Evolutionary conservation across 2,113 vertebrate genomes (phyloP).

Genomic region (Lipophrys pholis): DNA sequence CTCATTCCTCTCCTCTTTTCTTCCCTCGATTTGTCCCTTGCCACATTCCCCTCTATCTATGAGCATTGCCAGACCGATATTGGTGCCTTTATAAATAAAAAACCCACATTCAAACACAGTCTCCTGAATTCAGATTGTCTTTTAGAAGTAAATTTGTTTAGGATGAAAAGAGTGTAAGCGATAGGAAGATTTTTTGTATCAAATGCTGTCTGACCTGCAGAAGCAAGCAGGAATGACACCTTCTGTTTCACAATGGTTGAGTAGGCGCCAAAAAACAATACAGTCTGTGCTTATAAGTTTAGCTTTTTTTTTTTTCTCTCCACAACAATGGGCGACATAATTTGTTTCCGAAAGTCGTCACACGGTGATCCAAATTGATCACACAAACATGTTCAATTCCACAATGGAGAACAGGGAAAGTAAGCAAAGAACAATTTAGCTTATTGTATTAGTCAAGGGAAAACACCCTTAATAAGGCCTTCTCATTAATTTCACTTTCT

Average conservation of each 20-base stretch:
- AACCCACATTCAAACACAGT: slow-evolving; percentile 3
- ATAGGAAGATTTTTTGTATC: not conserved
- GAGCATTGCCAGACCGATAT: not conserved
- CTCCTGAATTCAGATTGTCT: not conserved
- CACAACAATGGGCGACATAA: not conserved
- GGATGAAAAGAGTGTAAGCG: not conserved
- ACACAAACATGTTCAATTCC: not conserved
- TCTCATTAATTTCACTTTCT: not conserved
- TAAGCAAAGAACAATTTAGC: not conserved
- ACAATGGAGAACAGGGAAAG: not conserved
- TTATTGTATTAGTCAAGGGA: not conserved
- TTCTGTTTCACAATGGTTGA: not conserved
- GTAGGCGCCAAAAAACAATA: slow-evolving; percentile 1
- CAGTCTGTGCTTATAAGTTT: not conserved
- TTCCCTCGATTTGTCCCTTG: not conserved
- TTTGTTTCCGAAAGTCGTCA: slow-evolving; percentile 24
- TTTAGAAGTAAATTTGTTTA: not conserved
- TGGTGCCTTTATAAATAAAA: slow-evolving; percentile 2
- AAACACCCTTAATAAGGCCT: slow-evolving; percentile 2
- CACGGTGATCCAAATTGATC: slow-evolving; percentile 11
- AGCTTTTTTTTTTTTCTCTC: not conserved
- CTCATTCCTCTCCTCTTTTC: not conserved
- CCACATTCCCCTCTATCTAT: not conserved
- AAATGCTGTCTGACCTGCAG: not conserved
- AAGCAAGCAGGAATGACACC: not conserved